Evolutionary conservation across 2,113 vertebrate species (phyloP).

Genomic region (Nothobranchius furzeri): DNA sequence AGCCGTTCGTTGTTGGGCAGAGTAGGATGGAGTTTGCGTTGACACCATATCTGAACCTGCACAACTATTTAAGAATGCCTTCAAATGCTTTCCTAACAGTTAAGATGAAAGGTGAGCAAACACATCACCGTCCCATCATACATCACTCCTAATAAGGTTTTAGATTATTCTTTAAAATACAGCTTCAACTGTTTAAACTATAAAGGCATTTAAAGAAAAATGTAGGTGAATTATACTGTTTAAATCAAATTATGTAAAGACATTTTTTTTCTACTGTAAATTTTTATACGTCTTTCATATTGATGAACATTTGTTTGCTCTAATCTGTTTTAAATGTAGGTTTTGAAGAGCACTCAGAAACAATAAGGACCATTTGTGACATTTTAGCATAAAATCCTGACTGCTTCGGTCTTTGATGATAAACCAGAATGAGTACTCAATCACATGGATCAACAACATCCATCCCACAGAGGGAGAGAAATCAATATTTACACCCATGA

Average conservation of each 20-base stretch:
- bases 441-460: slow-evolving; percentile 38
- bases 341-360: too few species aligned
- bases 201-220: too few species aligned
- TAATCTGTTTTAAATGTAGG: not conserved
- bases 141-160: not conserved
- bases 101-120: slow-evolving; percentile 6
- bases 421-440: slow-evolving; percentile 53
- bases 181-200: too few species aligned
- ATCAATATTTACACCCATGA: slow-evolving; percentile 71
- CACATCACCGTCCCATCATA: too few species aligned
- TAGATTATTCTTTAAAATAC: not conserved
- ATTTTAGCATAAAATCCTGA: slow-evolving; percentile 10
- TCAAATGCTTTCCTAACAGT: slow-evolving; percentile 41
- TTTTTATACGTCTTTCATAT: too few species aligned
- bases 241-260: not conserved
- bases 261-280: not conserved
- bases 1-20: slow-evolving; percentile 25
- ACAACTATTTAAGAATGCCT: slow-evolving; percentile 32
- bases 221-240: too few species aligned
- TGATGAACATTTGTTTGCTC: not conserved
- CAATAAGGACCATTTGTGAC: not conserved
- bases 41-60: slow-evolving; percentile 57
- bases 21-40: slow-evolving; percentile 20
- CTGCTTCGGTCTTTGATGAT: slow-evolving; percentile 45
- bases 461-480: slow-evolving; percentile 40